Evolutionary conservation across 1,140 invertebrate species (phyloP), one percentile per base, ranked within the genome.

Genomic region (Popillia japonica): DNA sequence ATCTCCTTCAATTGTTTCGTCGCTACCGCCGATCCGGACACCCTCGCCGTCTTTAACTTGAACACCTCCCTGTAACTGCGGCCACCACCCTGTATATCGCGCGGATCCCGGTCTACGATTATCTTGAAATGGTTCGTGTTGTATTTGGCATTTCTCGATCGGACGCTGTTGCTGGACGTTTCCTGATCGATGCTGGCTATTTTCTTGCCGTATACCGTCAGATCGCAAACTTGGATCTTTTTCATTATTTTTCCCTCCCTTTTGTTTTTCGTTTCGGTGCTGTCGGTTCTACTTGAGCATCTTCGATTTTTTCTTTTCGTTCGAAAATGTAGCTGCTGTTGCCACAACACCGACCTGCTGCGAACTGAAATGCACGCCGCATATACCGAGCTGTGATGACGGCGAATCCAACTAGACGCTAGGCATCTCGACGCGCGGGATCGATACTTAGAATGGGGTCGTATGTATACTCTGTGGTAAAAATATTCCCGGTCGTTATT

Each of bases 1-100:
- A 55, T 55, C 14, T 55, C 48, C 48, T 17, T 55, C 48, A 55
- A n/a, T 55, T 55, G 48, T 55, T 17, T 55, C 48, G 48, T 55
- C n/a, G 48, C 48, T 0, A 55, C 48, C 48, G 14, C 48, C 14
- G 48, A 55, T 55, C 48, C 48, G 6, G 48, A 55, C n/a, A 55
- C 17, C 14, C 48, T 55, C 0, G 14, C 48, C 48, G 48, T 14
- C 17, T 55, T 55, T 17, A 55, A 17, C 48, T 55, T 55, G n/a
- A 55, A 55, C 6, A 55, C 48, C 48, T 55, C 48, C 48, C 48
- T 55, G 7, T 55, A 55, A 14, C 2, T 55, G 17, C 14, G 14
- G 2, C 48, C n/a, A 6, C 48, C n/a, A 6, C 48, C 48, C 48
- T 55, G 48, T 55, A 17, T 17, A 17, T 14, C 6, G 6, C 17